Evolutionary conservation across 2,797 vertebrate genomes (phyloP).

Genomic region (Pangasius krempfi): DNA sequence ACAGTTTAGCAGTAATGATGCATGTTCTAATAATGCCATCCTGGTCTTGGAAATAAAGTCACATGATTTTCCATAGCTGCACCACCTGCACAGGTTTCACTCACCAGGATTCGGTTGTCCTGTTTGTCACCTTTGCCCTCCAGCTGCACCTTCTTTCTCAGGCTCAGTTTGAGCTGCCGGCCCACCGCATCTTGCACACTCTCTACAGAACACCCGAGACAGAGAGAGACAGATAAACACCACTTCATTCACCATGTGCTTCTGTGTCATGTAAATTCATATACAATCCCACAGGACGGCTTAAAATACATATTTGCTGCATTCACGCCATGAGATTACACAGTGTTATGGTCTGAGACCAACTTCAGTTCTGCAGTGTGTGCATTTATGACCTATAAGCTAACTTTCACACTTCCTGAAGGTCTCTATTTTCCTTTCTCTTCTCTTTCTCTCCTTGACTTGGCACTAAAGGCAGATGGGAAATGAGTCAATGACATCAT

Average conservation of each 20-base stretch:
- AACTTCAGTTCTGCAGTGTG: background rate
- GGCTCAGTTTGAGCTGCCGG: conserved; percentile 82
- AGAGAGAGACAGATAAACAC: background rate
- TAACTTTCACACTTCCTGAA: background rate
- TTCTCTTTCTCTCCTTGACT: conserved; percentile 10
- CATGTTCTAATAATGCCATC: background rate
- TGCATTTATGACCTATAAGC: background rate
- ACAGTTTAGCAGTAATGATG: no score
- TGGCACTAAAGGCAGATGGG: conserved; percentile 8
- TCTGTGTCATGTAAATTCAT: background rate
- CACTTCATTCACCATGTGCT: background rate
- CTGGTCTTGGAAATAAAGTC: background rate
- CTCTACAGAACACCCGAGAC: conserved; percentile 70
- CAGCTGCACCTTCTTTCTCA: conserved; percentile 87
- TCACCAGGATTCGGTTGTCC: conserved; percentile 91
- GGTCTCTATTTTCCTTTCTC: background rate
- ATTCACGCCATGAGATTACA: background rate
- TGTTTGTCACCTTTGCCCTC: conserved; percentile 91
- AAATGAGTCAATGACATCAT: conserved; percentile 38
- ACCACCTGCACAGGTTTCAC: conserved; percentile 48
- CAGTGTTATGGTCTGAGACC: background rate
- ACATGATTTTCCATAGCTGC: no score
- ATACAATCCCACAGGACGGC: background rate
- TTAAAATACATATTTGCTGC: background rate
- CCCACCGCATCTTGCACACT: conserved; percentile 91